phyloP scores from a whole-genome alignment of 2,888 invertebrate genomes.

The Pegoplata infirma region DNA sequence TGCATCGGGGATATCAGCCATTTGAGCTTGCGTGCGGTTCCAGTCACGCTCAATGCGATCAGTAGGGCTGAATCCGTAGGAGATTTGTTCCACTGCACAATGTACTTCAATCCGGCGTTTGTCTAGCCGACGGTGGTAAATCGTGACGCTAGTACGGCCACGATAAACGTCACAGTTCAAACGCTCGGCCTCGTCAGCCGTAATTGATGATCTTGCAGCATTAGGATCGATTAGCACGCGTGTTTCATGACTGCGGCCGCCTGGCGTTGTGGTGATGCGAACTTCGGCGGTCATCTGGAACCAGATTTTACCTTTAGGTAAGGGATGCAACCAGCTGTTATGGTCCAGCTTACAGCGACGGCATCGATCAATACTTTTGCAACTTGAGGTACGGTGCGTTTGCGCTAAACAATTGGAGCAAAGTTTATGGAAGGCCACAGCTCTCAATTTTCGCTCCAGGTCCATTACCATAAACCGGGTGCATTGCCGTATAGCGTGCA shows the following conservation, averaged over 20 bases:
- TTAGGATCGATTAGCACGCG: background rate
- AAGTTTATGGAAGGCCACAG: background rate
- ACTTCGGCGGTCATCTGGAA: background rate
- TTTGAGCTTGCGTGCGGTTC: too few relatives aligned
- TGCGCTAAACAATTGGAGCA: conserved; percentile 9
- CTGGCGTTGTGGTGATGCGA: background rate
- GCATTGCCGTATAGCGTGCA: background rate
- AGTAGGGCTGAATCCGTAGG: too few relatives aligned
- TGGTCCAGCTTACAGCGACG: background rate
- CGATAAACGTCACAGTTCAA: background rate
- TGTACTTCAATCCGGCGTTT: too few relatives aligned
- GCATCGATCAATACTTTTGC: background rate
- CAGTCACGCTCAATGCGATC: too few relatives aligned
- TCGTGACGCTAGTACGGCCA: background rate
- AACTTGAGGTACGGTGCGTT: background rate
- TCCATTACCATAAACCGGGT: background rate
- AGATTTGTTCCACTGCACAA: too few relatives aligned
- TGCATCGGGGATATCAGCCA: too few relatives aligned
- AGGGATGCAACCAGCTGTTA: background rate
- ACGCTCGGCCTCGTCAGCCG: background rate
- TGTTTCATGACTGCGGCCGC: background rate
- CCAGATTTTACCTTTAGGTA: background rate
- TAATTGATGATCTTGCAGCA: background rate
- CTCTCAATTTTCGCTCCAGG: background rate
- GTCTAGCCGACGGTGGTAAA: background rate